Evolutionary conservation across 35 echinoderm and acorn worm genomes (phyloP), one percentile per base, ranked within the genome.

Genomic region (Stichopus chloronotus): DNA sequence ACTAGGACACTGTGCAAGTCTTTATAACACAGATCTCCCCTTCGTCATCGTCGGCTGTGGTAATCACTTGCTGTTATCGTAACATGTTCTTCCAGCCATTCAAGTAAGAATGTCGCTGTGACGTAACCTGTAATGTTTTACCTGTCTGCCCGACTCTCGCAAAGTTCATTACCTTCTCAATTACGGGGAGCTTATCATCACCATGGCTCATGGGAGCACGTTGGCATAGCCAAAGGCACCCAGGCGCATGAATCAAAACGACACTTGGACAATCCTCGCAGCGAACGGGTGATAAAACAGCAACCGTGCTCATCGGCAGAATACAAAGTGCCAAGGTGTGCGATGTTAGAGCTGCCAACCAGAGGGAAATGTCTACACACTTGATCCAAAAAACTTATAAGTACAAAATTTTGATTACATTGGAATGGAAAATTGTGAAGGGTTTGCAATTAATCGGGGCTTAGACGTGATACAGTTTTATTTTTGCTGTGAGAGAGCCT

Each of bases 101-200:
- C 69, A 74, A 24, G 17, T 14, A 16, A 74, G 69, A 74, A 74
- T 74, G 69, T 74, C 22, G 16, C 69, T 74, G 17, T 74, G 69
- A 74, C 69, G 69, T 74, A 74, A 14, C 69, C 69, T 74, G 30
- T 43, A 74, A 74, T 85, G 55, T 85, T 57, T 20, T 85, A 85
- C 82, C 55, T 23, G 82, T 85, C 82, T 85, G 82, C 55, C 55
- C 57, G 55, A 85, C 58, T 85, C 82, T n/a, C 30, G 57, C 54
- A 85, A 85, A 85, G 82, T 85, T 85, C 82, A 85, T 85, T 85
- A 85, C 82, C 82, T 85, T 85, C 82, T 59, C 82, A 85, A 85
- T 85, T 85, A 85, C 82, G 16, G 82, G n/a, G 55, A 85, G 82
- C 82, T 85, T 85, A 85, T 85, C 82, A 85, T 25, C 57, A 17